Evolutionary conservation across 37 sponge, comb jelly and placozoan genomes (phyloP), one percentile per base, ranked within the genome.

Genomic region (Petrosia ficiformis): DNA sequence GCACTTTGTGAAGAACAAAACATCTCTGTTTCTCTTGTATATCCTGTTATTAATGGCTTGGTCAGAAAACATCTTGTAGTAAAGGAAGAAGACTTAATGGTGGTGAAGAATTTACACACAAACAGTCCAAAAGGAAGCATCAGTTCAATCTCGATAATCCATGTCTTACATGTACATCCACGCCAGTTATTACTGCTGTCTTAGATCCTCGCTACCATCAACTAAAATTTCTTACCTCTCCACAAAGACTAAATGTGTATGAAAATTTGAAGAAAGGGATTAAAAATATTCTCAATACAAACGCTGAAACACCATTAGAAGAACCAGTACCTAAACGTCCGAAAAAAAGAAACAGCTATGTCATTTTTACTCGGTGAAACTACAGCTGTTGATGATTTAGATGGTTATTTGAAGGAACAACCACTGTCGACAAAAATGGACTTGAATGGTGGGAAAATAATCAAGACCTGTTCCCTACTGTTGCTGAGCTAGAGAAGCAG

Each of bases 31-130:
- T 64, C 66, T n/a, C n/a, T 64, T 21, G n/a, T 64, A 21, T 64
- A 64, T 16, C 66, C 66, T 25, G 28, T 64, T 64, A 64, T 64
- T 64, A n/a, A 16, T 64, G 66, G 28, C 21, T 16, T n/a, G n/a
- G 11, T 30, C 14, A 64, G 16, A 16, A 48, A 48, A 16, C 68
- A 67, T 37, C 32, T 67, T n/a, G 68, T 33, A 67, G 22, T 33
- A 4, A 4, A 29, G 24, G 32, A 29, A 31, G 31, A 67, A 35
- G 68, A 67, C 34, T 3, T 4, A 29, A 22, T 37, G 34, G 31
- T 24, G 24, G 68, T 67, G 68, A 67, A 67, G 32, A 24, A 4
- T 22, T 67, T 67, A n/a, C 30, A 19, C 36, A 67, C 10, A 64
- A 64, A 24, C 8, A 29, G 14, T 64, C 28, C 32, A 24, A 22